Conservation (phyloP, 2,113 vertebrate genomes). For the Heterochromis multidens region DNA sequence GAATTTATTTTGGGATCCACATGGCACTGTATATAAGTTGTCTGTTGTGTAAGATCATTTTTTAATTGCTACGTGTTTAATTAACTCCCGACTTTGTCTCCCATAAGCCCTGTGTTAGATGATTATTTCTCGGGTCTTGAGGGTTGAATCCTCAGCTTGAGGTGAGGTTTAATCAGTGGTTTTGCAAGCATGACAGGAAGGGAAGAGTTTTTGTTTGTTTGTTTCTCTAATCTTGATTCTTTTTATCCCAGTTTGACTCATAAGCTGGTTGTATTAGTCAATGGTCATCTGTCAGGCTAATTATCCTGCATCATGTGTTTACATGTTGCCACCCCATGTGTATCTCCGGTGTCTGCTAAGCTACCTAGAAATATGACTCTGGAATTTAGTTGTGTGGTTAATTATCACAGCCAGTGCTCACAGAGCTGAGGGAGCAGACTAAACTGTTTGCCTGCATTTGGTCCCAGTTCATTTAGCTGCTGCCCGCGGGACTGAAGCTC, state of each 20-base stretch:
- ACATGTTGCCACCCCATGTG: neutral
- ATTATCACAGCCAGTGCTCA: slow-evolving; percentile 38
- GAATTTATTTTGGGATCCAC: slow-evolving; percentile 38
- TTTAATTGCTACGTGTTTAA: slow-evolving; percentile 15
- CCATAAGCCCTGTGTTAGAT: neutral
- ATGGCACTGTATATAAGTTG: slow-evolving; percentile 15
- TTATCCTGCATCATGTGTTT: neutral
- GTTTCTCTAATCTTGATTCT: neutral
- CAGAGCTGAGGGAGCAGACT: slow-evolving; percentile 53
- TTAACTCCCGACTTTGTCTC: slow-evolving; percentile 29
- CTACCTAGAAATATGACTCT: neutral
- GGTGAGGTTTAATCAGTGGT: slow-evolving; percentile 5
- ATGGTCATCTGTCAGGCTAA: neutral
- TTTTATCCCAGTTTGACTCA: neutral
- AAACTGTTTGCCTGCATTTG: slow-evolving; percentile 65
- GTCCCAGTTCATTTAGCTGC: slow-evolving; percentile 64
- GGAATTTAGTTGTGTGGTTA: slow-evolving; percentile 28
- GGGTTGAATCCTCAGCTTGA: neutral
- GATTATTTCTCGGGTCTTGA: neutral
- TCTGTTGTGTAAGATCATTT: slow-evolving; percentile 42
- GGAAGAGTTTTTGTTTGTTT: neutral
- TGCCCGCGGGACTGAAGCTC: slow-evolving; percentile 45
- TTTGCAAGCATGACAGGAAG: neutral
- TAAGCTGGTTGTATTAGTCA: neutral
- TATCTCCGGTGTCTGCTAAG: neutral